A percentile compares a stretch with the other conserved stretches of the same genome.
These are phyloP conservation scores for Arctia plantaginis DNA, from an alignment of 2,888 invertebrate species.

Conservation along the genomic window DNA sequence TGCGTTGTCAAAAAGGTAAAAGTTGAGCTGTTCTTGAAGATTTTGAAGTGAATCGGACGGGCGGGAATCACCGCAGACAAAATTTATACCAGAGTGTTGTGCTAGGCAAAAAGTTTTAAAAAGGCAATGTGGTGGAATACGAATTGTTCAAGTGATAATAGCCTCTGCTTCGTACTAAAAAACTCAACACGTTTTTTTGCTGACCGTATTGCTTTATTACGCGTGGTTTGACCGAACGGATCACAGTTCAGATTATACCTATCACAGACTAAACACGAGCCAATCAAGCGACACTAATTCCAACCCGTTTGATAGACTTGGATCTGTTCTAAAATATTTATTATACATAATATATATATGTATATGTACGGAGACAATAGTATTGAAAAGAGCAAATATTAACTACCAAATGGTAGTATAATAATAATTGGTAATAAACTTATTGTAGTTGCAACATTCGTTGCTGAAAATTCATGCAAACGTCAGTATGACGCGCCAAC, in stretches of 20 bases:
- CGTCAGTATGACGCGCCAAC: not conserved
- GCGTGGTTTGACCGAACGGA: conserved; percentile 68
- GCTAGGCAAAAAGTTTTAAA: too few relatives aligned
- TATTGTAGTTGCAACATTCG: not conserved
- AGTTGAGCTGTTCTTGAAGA: too few relatives aligned
- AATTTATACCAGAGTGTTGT: too few relatives aligned
- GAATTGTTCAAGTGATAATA: not conserved
- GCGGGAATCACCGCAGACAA: too few relatives aligned
- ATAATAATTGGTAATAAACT: not conserved
- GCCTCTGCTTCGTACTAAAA: not conserved
- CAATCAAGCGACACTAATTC: conserved; percentile 40
- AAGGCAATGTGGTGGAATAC: not conserved
- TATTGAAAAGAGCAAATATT: not conserved
- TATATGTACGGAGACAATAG: not conserved
- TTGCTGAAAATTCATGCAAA: not conserved
- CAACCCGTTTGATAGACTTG: conserved; percentile 16
- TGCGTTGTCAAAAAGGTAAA: too few relatives aligned
- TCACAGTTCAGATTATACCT: conserved; percentile 71
- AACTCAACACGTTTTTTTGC: conserved; percentile 38
- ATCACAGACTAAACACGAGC: conserved; percentile 68
- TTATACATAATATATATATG: not conserved
- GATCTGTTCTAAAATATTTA: conserved; percentile 17
- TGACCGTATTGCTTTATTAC: conserved; percentile 50
- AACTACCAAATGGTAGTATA: not conserved
- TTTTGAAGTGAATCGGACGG: too few relatives aligned